These are phyloP conservation scores for Loris lydekkerianus DNA, from an alignment of 2,797 vertebrate species.

Conservation along the genomic window DNA sequence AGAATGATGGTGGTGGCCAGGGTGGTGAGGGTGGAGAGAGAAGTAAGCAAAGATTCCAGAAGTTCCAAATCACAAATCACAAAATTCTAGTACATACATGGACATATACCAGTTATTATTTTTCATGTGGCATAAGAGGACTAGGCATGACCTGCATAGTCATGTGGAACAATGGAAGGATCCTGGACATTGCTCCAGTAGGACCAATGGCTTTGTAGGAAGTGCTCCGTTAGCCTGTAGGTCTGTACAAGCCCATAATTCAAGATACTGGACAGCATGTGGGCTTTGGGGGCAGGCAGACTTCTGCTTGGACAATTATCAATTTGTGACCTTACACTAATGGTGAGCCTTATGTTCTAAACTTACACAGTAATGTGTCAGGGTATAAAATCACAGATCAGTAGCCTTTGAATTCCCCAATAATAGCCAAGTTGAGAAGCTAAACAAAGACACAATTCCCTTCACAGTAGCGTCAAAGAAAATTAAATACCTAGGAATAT, in stretches of 20 bases:
- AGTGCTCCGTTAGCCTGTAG: background rate
- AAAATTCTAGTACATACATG: background rate
- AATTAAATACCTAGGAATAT: too few relatives aligned
- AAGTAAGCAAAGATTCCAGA: background rate
- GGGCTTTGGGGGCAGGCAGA: background rate
- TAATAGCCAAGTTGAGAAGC: too few relatives aligned
- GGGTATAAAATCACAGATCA: too few relatives aligned
- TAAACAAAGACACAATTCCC: too few relatives aligned
- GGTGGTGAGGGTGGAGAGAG: background rate
- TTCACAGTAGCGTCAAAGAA: too few relatives aligned
- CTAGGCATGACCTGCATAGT: background rate
- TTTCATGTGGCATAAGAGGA: background rate
- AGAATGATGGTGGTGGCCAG: background rate
- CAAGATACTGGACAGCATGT: background rate
- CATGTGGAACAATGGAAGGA: background rate
- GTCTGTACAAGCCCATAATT: background rate
- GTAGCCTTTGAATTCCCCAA: too few relatives aligned
- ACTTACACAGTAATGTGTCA: background rate
- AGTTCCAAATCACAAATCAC: background rate
- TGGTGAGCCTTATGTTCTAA: background rate
- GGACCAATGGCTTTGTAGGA: background rate
- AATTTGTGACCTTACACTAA: slow-evolving; percentile 19
- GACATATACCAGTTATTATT: background rate
- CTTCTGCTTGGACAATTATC: background rate
- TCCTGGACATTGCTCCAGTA: background rate